A percentile compares a stretch with the other conserved stretches of the same genome.
phyloP scores from a whole-genome alignment of 1,140 invertebrate species.

The Neodiprion fabricii region DNA sequence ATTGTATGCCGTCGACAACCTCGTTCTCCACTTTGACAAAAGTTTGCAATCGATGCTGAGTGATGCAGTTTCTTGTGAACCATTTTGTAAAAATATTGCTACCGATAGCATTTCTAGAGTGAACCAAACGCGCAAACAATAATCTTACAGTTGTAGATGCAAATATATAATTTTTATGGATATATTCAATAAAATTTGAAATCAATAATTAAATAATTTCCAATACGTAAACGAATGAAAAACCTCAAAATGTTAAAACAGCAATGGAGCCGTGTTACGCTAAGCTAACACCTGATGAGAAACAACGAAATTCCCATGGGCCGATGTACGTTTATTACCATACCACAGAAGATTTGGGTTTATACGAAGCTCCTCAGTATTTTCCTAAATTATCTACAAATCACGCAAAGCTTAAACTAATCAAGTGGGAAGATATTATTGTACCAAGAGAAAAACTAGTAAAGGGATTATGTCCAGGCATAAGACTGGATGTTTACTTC shows the following conservation, averaged over 20 bases:
- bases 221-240: constrained; percentile 13
- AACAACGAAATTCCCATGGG: constrained; percentile 80
- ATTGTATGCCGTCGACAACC: too few relatives aligned
- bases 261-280: constrained; percentile 79
- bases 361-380: constrained; percentile 65
- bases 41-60: too few relatives aligned
- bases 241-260: constrained; percentile 65
- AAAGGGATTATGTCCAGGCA: constrained; percentile 77
- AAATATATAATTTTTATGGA: too few relatives aligned
- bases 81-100: too few relatives aligned
- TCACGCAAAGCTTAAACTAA: constrained; percentile 62
- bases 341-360: constrained; percentile 64
- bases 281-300: constrained; percentile 76
- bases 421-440: constrained; percentile 68
- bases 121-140: too few relatives aligned
- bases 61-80: too few relatives aligned
- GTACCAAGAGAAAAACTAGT: constrained; percentile 69
- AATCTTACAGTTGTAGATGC: too few relatives aligned
- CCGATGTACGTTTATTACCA: constrained; percentile 84
- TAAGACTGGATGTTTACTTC: constrained; percentile 75
- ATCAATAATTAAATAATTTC: constrained; percentile 21
- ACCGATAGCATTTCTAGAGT: too few relatives aligned
- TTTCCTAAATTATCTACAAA: constrained; percentile 70
- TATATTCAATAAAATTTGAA: constrained; percentile 5
- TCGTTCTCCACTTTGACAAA: too few relatives aligned